phyloP scores from a whole-genome alignment of 1,140 invertebrate species.

The Drosophila rhopaloa region DNA sequence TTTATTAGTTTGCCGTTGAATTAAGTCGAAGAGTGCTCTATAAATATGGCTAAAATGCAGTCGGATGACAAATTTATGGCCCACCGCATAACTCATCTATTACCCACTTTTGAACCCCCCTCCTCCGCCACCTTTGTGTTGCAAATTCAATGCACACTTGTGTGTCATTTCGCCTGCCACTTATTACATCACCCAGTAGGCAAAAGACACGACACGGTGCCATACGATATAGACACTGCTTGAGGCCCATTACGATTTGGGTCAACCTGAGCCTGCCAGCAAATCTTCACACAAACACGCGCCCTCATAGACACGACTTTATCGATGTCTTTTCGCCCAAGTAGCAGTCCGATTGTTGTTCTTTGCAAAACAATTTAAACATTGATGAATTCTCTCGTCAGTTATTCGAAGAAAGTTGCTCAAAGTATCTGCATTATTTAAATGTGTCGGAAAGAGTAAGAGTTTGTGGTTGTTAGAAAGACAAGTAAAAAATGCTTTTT shows the following conservation, averaged over 20 bases:
- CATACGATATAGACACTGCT: slow-evolving; percentile 42
- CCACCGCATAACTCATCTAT: slow-evolving; percentile 46
- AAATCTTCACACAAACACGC: slow-evolving; percentile 40
- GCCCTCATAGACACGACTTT: slow-evolving; percentile 10
- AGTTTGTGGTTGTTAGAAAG: neutral
- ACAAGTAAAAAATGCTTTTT: neutral
- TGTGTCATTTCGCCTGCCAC: slow-evolving; percentile 69
- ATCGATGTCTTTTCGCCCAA: slow-evolving; percentile 36
- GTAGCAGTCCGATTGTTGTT: slow-evolving; percentile 31
- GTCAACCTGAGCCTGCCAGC: slow-evolving; percentile 63
- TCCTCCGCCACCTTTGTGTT: neutral
- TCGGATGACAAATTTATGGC: slow-evolving; percentile 50
- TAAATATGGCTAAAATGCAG: slow-evolving; percentile 55
- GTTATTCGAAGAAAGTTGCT: slow-evolving; percentile 14
- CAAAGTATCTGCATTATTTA: slow-evolving; percentile 23
- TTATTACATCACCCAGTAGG: slow-evolving; percentile 70
- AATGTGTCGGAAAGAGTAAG: neutral
- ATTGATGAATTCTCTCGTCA: slow-evolving; percentile 30
- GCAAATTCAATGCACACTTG: slow-evolving; percentile 73
- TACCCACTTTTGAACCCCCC: neutral
- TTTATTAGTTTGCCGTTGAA: slow-evolving; percentile 68
- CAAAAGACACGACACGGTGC: slow-evolving; percentile 35
- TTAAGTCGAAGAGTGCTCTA: slow-evolving; percentile 46
- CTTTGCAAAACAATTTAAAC: slow-evolving; percentile 36
- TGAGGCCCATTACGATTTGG: slow-evolving; percentile 61